Evolutionary conservation across 2,797 vertebrate species (phyloP), one percentile per base, ranked within the genome.

Genomic region (Eidolon dupreanum): DNA sequence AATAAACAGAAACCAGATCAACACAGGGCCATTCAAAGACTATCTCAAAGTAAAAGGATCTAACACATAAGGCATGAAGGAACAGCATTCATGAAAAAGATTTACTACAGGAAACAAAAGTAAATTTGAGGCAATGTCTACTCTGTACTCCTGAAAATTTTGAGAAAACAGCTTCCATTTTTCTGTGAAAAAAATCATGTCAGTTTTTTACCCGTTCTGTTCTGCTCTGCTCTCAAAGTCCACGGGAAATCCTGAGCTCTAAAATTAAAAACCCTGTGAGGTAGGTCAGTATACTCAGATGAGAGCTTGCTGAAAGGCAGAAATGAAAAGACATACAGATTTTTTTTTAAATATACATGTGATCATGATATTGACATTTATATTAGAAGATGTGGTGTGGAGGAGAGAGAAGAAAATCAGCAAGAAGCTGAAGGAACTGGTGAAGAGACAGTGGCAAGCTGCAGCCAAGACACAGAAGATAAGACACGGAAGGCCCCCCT

Each of bases 401-500:
- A 46, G 46, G 26, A 53, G 31, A 59, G 31, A 51, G n/a, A 36
- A 22, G 31, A 20, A n/a, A 5, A 17, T 51, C 17, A 6, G 20
- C 22, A 43, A 13, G 63, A 46, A 71, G 53, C 1, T 6, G 3
- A 43, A 41, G 49, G 53, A 41, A 3, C 6, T 3, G 36, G 55
- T 63, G 36, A 11, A 3, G 4, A 12, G 66, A 33, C n/a, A 0
- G 12, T 7, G 24, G 24, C 13, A 8, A 22, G 66, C 77, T 1
- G 5, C 2, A 26, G 28, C 57, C 10, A 2, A 4, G 1, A n/a
- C 19, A 2, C 0, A 41, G 33, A 5, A 15, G 20, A 79, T 1
- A 15, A 12, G 10, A 38, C 13, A 6, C 6, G 6, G 36, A n/a
- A 66, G 53, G 17, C 0, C 17, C 3, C 41, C 68, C 4, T 10